A percentile compares a stretch with the other conserved stretches of the same genome.
These are phyloP conservation scores for Phaonia tiefii DNA, from an alignment of 2,888 invertebrate genomes.

Conservation along the genomic window DNA sequence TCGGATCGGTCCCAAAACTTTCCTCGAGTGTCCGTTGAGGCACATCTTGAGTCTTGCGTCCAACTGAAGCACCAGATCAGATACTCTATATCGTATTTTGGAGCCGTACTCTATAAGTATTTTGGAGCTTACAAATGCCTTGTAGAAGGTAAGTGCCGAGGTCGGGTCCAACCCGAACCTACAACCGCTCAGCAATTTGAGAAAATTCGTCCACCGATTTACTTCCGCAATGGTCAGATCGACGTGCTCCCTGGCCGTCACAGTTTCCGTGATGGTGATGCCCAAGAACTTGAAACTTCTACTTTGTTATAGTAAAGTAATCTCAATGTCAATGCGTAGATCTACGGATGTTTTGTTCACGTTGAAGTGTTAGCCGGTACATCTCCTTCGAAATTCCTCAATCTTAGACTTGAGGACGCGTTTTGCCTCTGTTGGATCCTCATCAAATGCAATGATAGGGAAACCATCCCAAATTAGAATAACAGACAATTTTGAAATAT, in stretches of 20 bases:
- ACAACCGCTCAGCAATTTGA: not conserved
- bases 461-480: too few species aligned
- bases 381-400: too few species aligned
- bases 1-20: not conserved
- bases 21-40: not conserved
- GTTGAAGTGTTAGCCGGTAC: too few species aligned
- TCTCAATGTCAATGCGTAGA: not conserved
- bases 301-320: not conserved
- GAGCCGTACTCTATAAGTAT: not conserved
- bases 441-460: too few species aligned
- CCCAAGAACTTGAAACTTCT: constrained; percentile 1
- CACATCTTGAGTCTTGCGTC: not conserved
- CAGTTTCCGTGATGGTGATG: not conserved
- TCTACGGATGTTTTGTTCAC: not conserved
- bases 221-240: not conserved
- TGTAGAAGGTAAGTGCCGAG: too few species aligned
- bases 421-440: too few species aligned
- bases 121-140: constrained; percentile 12
- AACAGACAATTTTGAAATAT: too few species aligned
- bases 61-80: not conserved
- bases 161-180: not conserved
- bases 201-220: too few species aligned
- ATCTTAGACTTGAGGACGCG: too few species aligned
- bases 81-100: too few species aligned
- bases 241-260: not conserved